Evolutionary conservation across 2,113 vertebrate species (phyloP).

Genomic region (Misgurnus anguillicaudatus): DNA sequence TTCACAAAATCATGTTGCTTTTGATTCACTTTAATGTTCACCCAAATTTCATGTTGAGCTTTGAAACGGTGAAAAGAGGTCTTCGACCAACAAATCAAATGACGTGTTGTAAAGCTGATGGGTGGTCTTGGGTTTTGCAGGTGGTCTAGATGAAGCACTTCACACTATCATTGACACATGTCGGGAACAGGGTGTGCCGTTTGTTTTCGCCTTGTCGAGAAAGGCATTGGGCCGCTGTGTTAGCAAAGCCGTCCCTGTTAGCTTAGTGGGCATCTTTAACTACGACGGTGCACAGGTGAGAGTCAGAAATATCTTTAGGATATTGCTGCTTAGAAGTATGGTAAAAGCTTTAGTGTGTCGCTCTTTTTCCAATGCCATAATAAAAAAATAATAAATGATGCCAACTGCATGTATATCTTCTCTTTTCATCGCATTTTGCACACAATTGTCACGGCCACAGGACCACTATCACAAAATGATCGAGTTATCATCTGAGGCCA

Average conservation of each 20-base stretch:
- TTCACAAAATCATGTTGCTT: too few species aligned
- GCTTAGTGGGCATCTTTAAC: constrained; percentile 97
- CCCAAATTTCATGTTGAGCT: too few species aligned
- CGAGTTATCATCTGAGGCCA: constrained; percentile 87
- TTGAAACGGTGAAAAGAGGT: too few species aligned
- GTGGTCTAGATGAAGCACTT: constrained; percentile 93
- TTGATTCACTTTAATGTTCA: too few species aligned
- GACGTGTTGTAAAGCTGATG: neutral
- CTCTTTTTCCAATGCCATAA: too few species aligned
- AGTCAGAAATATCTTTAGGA: neutral
- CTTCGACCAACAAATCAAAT: too few species aligned
- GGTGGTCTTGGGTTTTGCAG: constrained; percentile 67
- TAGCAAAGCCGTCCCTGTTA: constrained; percentile 95
- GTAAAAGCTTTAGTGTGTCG: too few species aligned
- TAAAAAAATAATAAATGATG: too few species aligned
- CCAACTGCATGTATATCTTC: neutral
- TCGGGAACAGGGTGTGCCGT: constrained; percentile 88
- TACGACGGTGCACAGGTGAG: constrained; percentile 96
- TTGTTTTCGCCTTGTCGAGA: constrained; percentile 93
- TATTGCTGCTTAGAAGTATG: neutral
- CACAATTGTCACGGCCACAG: constrained; percentile 59
- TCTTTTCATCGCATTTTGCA: neutral
- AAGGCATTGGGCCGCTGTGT: constrained; percentile 92
- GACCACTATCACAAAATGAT: constrained; percentile 95
- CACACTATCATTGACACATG: constrained; percentile 89